A percentile compares a stretch with the other conserved stretches of the same genome.
Conservation (phyloP, 1,140 invertebrate species). For the Drosophila athabasca region DNA sequence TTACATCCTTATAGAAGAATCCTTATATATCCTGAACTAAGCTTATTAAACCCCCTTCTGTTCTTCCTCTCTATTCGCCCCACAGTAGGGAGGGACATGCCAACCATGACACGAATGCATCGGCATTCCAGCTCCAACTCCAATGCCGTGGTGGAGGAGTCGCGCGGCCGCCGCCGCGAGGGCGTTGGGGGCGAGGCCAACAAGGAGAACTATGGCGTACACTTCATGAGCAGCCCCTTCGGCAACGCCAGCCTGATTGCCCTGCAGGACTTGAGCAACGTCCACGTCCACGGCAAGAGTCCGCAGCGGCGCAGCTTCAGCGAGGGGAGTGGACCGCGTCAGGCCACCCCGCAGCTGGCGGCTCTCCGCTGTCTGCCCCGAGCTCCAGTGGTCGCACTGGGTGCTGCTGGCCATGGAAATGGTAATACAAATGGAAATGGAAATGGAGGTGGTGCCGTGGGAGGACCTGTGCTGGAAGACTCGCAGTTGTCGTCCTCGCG, state of each 20-base stretch:
- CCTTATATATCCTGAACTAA: background rate
- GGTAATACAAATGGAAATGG: no score
- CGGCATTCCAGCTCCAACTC: conserved; percentile 78
- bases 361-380: conserved; percentile 60
- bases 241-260: conserved; percentile 78
- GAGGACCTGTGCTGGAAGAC: conserved; percentile 44
- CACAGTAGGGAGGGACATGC: conserved; percentile 59
- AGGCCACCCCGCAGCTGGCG: conserved; percentile 65
- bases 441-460: no score
- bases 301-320: conserved; percentile 68
- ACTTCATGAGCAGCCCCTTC: conserved; percentile 77
- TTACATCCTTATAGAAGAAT: no score
- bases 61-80: background rate
- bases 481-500: conserved; percentile 77
- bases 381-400: background rate
- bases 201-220: conserved; percentile 79
- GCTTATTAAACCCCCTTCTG: background rate
- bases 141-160: conserved; percentile 57
- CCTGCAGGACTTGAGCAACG: conserved; percentile 77
- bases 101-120: conserved; percentile 78
- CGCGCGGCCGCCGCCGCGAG: conserved; percentile 47
- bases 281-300: conserved; percentile 74
- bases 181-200: conserved; percentile 56
- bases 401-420: background rate
- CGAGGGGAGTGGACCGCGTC: conserved; percentile 65